Conservation (phyloP, 2,113 vertebrate species). For the Carettochelys insculpta region DNA sequence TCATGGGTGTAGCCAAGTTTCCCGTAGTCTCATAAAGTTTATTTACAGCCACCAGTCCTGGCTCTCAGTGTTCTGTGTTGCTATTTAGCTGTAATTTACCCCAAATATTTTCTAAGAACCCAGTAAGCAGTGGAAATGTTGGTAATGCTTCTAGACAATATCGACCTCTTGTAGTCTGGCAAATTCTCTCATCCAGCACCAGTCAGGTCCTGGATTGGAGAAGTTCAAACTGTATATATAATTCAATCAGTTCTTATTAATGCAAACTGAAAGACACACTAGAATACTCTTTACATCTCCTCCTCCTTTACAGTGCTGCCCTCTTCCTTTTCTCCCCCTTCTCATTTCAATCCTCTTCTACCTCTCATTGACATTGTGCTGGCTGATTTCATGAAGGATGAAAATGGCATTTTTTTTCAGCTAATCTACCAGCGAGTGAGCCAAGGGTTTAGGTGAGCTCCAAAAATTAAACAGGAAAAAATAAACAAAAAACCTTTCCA, state of each 20-base stretch:
- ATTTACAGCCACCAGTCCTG: no score
- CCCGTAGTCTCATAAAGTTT: no score
- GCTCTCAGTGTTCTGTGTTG: no score
- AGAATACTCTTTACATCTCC: not conserved
- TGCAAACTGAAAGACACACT: slow-evolving; percentile 11
- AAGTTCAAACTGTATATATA: no score
- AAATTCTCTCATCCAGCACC: no score
- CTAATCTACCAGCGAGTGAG: slow-evolving; percentile 64
- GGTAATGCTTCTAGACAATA: no score
- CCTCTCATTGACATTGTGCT: slow-evolving; percentile 53
- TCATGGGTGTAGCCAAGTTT: no score
- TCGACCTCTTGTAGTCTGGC: no score
- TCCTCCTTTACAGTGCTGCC: not conserved
- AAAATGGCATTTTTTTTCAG: slow-evolving; percentile 65
- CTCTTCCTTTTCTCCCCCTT: slow-evolving; percentile 24
- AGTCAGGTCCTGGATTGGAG: no score
- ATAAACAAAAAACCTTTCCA: not conserved
- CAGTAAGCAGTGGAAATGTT: no score
- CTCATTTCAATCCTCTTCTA: slow-evolving; percentile 64
- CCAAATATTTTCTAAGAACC: no score
- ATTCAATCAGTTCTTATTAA: slow-evolving; percentile 17
- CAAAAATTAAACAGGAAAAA: slow-evolving; percentile 51
- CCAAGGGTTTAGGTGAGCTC: slow-evolving; percentile 61
- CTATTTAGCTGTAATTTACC: no score
- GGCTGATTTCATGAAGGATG: slow-evolving; percentile 65